These are phyloP conservation scores for Pempheris klunzingeri DNA, from an alignment of 2,797 vertebrate species.

Conservation along the genomic window DNA sequence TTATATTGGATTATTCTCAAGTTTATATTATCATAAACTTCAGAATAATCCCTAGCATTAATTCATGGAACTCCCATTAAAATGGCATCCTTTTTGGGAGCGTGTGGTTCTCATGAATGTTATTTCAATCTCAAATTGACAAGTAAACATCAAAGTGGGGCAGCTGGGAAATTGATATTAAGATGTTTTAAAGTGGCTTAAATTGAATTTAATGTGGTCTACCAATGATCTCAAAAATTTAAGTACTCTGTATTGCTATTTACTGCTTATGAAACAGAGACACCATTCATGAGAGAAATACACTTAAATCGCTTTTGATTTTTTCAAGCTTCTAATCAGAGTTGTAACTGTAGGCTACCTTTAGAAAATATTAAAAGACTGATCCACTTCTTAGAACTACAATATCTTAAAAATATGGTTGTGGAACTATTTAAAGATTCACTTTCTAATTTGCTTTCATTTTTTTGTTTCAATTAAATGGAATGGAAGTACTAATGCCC, in stretches of 20 bases:
- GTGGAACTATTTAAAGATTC: slow-evolving; percentile 79
- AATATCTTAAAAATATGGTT: slow-evolving; percentile 61
- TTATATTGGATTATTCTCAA: no score
- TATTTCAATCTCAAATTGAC: slow-evolving; percentile 35
- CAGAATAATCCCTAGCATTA: background rate
- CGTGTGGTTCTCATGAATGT: slow-evolving; percentile 15
- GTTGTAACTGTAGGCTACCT: slow-evolving; percentile 11
- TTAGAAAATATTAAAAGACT: slow-evolving; percentile 49
- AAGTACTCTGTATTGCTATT: slow-evolving; percentile 12
- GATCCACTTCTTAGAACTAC: slow-evolving; percentile 50
- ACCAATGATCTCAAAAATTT: slow-evolving; percentile 24
- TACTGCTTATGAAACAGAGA: slow-evolving; percentile 4
- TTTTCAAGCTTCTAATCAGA: background rate
- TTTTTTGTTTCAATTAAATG: slow-evolving; percentile 83
- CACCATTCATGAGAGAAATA: slow-evolving; percentile 5
- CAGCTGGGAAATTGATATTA: slow-evolving; percentile 16
- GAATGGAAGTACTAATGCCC: slow-evolving; percentile 85
- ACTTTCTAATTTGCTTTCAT: slow-evolving; percentile 80
- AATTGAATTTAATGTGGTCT: slow-evolving; percentile 19
- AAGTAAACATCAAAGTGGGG: slow-evolving; percentile 25
- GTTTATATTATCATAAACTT: no score
- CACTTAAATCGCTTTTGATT: slow-evolving; percentile 15
- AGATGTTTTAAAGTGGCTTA: slow-evolving; percentile 22
- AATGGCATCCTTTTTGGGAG: slow-evolving; percentile 1
- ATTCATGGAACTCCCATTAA: slow-evolving; percentile 1